A percentile compares a stretch with the other conserved stretches of the same genome.
Conservation (phyloP, 2,888 invertebrate species). For the Rotaria magnacalcarata region DNA sequence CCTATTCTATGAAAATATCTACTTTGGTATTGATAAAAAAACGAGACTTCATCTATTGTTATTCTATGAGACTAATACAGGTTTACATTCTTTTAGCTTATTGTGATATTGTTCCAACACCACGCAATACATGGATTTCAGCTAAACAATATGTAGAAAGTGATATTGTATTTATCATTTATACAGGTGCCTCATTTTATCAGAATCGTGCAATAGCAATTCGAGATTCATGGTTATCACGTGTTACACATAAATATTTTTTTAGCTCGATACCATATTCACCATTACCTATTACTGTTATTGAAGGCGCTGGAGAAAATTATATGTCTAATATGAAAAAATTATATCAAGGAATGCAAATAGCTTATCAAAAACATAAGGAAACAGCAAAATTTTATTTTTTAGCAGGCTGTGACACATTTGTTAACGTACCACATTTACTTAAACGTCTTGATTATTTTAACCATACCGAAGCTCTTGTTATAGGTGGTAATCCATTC, state of each 20-base stretch:
- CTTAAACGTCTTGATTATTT: too few relatives aligned
- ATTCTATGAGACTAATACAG: too few relatives aligned
- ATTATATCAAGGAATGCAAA: not conserved
- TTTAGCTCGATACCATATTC: not conserved
- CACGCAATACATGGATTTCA: not conserved
- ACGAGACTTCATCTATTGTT: too few relatives aligned
- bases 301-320: not conserved
- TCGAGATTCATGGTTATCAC: slow-evolving; percentile 20
- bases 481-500: too few relatives aligned
- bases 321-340: not conserved
- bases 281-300: not conserved
- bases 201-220: not conserved
- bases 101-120: not conserved
- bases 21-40: too few relatives aligned
- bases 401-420: too few relatives aligned
- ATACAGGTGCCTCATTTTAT: not conserved
- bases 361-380: not conserved
- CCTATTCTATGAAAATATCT: too few relatives aligned
- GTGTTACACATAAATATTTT: slow-evolving; percentile 8
- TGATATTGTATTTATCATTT: not conserved
- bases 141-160: not conserved
- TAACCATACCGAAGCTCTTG: too few relatives aligned
- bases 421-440: too few relatives aligned
- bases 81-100: not conserved
- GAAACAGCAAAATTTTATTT: too few relatives aligned